Evolutionary conservation across 23 tunicate species (phyloP).

Genomic region (Ascidia mentula): DNA sequence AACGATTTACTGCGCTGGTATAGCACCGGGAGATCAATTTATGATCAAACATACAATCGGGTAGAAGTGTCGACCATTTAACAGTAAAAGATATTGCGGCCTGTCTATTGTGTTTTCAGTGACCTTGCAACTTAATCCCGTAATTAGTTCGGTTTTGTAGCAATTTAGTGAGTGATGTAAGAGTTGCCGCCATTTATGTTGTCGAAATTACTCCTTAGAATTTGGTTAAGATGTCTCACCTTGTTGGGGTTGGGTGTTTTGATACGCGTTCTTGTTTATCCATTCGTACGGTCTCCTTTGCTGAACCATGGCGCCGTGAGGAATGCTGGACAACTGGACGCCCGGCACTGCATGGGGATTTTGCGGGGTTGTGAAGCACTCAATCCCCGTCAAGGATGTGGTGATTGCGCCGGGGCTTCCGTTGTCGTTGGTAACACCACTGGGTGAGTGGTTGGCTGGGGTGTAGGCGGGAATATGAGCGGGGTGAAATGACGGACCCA

Average conservation of each 20-base stretch:
- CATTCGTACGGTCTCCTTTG: constrained; percentile 85
- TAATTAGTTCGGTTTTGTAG: too few relatives aligned
- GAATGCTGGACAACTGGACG: constrained; percentile 24
- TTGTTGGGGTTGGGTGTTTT: constrained; percentile 68
- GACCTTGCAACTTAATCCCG: too few relatives aligned
- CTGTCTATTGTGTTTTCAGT: too few relatives aligned
- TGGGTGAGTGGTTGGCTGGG: constrained; percentile 7
- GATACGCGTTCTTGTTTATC: constrained; percentile 88
- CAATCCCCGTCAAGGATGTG: constrained; percentile 33
- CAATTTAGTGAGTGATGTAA: too few relatives aligned
- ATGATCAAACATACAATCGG: too few relatives aligned
- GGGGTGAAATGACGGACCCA: not conserved
- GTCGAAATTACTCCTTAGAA: not conserved
- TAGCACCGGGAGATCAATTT: too few relatives aligned
- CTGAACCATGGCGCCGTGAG: constrained; percentile 13
- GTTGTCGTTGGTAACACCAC: constrained; percentile 4
- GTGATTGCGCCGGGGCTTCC: constrained; percentile 31
- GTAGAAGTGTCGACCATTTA: too few relatives aligned
- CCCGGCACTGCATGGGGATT: constrained; percentile 18
- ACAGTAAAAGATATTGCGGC: too few relatives aligned
- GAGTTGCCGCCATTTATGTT: not conserved
- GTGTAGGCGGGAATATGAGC: constrained; percentile 14
- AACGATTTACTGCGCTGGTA: too few relatives aligned
- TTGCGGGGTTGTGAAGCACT: constrained; percentile 40
- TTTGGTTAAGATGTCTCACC: constrained; percentile 22